These are phyloP conservation scores for Squalus acanthias DNA, from an alignment of 2,797 vertebrate species.

Conservation along the genomic window DNA sequence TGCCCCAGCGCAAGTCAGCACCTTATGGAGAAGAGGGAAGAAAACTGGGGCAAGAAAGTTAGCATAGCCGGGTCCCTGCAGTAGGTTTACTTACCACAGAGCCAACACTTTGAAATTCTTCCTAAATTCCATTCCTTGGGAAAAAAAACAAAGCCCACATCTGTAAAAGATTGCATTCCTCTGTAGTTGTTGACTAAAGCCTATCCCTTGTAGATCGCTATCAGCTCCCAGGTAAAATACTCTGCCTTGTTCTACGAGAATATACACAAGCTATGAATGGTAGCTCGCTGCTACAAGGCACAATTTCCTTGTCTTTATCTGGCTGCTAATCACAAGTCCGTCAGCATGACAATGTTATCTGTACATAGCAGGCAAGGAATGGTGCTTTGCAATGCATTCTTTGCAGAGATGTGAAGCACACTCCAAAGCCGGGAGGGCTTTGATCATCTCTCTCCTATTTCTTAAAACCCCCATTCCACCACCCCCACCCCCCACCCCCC, in stretches of 20 bases:
- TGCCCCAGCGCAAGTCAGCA: background rate
- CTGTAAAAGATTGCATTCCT: background rate
- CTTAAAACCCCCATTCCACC: background rate
- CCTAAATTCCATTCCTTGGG: constrained; percentile 1
- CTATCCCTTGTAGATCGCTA: constrained; percentile 10
- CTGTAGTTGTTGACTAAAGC: constrained; percentile 23
- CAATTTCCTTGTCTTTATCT: constrained; percentile 27
- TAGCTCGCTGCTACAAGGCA: background rate
- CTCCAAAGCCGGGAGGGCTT: background rate
- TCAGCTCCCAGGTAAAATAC: constrained; percentile 11
- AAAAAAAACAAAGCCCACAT: background rate
- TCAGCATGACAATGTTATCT: constrained; percentile 29
- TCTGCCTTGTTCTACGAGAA: background rate
- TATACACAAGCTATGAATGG: background rate
- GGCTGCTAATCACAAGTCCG: background rate
- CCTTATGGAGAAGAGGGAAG: background rate
- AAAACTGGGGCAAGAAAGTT: background rate
- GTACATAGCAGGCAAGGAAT: constrained; percentile 13
- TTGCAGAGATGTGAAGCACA: constrained; percentile 4
- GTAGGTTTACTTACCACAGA: background rate
- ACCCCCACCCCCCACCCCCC: background rate
- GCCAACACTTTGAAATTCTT: background rate
- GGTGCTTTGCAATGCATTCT: constrained; percentile 18
- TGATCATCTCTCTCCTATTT: constrained; percentile 1
- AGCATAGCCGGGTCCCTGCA: background rate